Evolutionary conservation across 92 coral and sea anemone genomes (phyloP).

Genomic region (Zoanthus solanderi): DNA sequence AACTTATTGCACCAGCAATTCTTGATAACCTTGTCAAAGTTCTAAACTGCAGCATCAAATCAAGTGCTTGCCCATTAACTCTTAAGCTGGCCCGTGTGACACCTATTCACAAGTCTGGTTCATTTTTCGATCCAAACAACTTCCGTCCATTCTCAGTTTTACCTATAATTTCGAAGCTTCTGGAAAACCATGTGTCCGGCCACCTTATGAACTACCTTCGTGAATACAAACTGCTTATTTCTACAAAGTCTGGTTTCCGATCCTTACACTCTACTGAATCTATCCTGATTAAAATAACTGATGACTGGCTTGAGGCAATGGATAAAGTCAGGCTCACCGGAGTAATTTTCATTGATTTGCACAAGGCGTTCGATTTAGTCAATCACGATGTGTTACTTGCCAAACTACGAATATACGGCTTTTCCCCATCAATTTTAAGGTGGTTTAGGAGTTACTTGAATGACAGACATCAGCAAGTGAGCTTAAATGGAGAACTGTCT

Average conservation of each 20-base stretch:
- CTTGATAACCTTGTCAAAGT: constrained; percentile 9
- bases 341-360: too few relatives aligned
- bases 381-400: too few relatives aligned
- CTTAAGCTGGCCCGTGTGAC: constrained; percentile 22
- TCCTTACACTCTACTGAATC: too few relatives aligned
- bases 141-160: constrained; percentile 47
- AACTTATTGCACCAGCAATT: constrained; percentile 47
- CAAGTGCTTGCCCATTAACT: constrained; percentile 43
- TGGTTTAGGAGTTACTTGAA: too few relatives aligned
- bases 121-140: neutral
- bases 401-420: too few relatives aligned
- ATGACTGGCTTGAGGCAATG: too few relatives aligned
- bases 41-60: constrained; percentile 35
- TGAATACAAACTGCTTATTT: neutral
- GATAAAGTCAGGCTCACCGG: too few relatives aligned
- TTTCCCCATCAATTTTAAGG: too few relatives aligned
- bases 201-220: neutral
- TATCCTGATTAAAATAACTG: too few relatives aligned
- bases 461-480: too few relatives aligned
- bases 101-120: neutral
- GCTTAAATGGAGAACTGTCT: too few relatives aligned
- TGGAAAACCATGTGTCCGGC: constrained; percentile 17
- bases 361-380: too few relatives aligned
- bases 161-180: constrained; percentile 53
- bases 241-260: neutral